Evolutionary conservation across 2,113 vertebrate species (phyloP).

Genomic region (Xyrauchen texanus): DNA sequence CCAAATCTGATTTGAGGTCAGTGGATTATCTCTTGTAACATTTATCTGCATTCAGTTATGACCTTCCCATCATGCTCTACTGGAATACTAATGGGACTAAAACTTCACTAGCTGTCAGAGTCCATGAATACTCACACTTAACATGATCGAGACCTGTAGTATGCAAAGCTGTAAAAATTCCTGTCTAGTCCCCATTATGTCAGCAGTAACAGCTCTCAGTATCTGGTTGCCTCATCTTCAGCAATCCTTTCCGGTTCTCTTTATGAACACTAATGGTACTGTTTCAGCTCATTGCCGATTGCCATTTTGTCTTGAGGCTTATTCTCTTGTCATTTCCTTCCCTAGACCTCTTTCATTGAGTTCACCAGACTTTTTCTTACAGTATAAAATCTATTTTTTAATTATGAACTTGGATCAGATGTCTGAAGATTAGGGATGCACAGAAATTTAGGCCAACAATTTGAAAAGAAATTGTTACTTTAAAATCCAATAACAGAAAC

Average conservation of each 20-base stretch:
- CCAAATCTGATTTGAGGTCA: conserved; percentile 55
- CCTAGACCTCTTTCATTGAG: not conserved
- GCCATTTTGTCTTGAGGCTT: conserved; percentile 17
- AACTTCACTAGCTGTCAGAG: conserved; percentile 51
- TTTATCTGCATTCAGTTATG: conserved; percentile 59
- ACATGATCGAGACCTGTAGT: conserved; percentile 42
- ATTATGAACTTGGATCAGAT: not conserved
- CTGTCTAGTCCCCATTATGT: conserved; percentile 27
- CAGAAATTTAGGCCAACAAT: too few species aligned
- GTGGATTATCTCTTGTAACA: conserved; percentile 53
- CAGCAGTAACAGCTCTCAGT: not conserved
- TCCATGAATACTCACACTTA: conserved; percentile 46
- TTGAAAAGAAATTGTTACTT: too few species aligned
- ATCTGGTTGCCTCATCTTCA: conserved; percentile 25
- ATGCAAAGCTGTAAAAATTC: conserved; percentile 26
- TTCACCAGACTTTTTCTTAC: not conserved
- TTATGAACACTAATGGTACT: conserved; percentile 30
- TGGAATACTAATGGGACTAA: conserved; percentile 54
- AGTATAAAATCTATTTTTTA: conserved; percentile 1
- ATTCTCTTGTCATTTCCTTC: conserved; percentile 10
- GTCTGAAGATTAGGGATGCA: not conserved
- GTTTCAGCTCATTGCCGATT: conserved; percentile 32
- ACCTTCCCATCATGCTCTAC: conserved; percentile 52
- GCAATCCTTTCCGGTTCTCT: conserved; percentile 17
- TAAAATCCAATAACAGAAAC: too few species aligned